Conservation (phyloP, 1,140 invertebrate species). For the Eurosta solidaginis region DNA sequence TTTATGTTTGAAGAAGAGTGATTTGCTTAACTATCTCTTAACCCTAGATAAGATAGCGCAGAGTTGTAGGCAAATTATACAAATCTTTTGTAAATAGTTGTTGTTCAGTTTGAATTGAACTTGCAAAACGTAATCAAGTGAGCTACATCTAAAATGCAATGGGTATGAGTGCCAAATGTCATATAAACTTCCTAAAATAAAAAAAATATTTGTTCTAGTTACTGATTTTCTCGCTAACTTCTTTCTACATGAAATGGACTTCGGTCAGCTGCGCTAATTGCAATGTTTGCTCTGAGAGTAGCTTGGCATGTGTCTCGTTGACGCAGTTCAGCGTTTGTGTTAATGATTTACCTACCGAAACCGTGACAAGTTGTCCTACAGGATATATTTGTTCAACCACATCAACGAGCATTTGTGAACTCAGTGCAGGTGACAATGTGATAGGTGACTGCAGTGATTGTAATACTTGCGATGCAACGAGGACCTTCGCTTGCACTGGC, state of each 20-base stretch:
- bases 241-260: background rate
- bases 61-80: too few relatives aligned
- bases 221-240: background rate
- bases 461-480: constrained; percentile 44
- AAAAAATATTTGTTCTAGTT: background rate
- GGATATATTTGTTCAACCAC: constrained; percentile 46
- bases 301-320: constrained; percentile 47
- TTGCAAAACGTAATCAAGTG: too few relatives aligned
- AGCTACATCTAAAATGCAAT: too few relatives aligned
- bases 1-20: too few relatives aligned
- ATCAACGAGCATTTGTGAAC: constrained; percentile 39
- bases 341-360: constrained; percentile 36
- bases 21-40: too few relatives aligned
- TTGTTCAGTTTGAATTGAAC: too few relatives aligned
- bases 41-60: too few relatives aligned
- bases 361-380: constrained; percentile 39
- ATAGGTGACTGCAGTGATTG: constrained; percentile 42
- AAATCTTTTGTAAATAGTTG: too few relatives aligned
- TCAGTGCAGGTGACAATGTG: background rate
- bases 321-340: constrained; percentile 46
- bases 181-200: too few relatives aligned
- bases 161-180: too few relatives aligned
- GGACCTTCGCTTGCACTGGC: constrained; percentile 51
- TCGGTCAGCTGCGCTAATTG: constrained; percentile 30
- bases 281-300: constrained; percentile 47